A percentile compares a stretch with the other conserved stretches of the same genome.
phyloP scores from a whole-genome alignment of 1,140 invertebrate genomes.

The Zaprionus ghesquierei region DNA sequence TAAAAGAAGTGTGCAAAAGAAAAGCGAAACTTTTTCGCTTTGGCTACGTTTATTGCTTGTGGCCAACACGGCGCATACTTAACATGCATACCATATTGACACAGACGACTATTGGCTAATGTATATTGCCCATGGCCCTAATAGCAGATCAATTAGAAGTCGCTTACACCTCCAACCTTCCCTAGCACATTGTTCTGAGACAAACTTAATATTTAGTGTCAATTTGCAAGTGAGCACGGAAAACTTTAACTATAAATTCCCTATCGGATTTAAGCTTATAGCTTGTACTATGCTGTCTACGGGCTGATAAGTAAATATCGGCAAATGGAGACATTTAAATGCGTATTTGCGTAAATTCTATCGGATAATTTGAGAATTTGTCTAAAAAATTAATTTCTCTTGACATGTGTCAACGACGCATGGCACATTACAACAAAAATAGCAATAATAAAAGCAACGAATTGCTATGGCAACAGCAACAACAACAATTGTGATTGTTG shows the following conservation, averaged over 20 bases:
- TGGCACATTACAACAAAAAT: constrained; percentile 40
- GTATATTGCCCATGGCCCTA: constrained; percentile 44
- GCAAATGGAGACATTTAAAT: background rate
- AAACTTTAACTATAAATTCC: background rate
- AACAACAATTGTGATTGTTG: constrained; percentile 44
- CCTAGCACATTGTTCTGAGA: constrained; percentile 11
- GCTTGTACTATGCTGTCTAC: background rate
- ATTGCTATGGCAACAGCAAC: background rate
- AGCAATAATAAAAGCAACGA: too few species aligned
- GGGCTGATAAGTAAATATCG: background rate
- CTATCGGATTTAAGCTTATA: background rate
- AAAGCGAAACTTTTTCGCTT: constrained; percentile 44
- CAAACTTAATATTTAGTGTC: constrained; percentile 9
- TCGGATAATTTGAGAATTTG: constrained; percentile 26
- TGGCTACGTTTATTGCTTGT: constrained; percentile 40
- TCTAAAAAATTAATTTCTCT: constrained; percentile 67
- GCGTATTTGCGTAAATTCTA: background rate
- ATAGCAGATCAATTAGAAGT: constrained; percentile 64
- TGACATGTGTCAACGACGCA: constrained; percentile 67
- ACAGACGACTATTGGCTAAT: constrained; percentile 32
- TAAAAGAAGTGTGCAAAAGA: background rate
- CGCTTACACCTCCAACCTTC: constrained; percentile 20
- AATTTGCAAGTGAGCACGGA: background rate
- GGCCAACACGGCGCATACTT: constrained; percentile 40
- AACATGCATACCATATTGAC: constrained; percentile 32